Conservation (phyloP, 2,888 invertebrate species). For the Penaeus monodon region DNA sequence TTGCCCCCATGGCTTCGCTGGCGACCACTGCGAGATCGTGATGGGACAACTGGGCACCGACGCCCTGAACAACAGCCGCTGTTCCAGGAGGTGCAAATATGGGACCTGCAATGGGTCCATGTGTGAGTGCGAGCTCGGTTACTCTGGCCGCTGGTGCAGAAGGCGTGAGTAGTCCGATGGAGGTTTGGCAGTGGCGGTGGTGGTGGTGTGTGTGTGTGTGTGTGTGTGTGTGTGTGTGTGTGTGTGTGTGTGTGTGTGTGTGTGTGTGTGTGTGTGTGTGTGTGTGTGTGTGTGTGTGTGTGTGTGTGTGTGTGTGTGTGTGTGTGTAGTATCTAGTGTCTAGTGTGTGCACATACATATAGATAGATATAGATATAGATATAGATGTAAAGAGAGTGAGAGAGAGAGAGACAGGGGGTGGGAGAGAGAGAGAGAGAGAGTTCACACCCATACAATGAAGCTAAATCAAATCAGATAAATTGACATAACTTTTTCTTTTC, state of each 20-base stretch:
- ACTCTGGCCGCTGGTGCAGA: slow-evolving; percentile 87
- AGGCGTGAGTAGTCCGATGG: slow-evolving; percentile 71
- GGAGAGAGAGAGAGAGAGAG: too few relatives aligned
- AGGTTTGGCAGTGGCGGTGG: neutral
- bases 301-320: too few relatives aligned
- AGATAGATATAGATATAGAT: too few relatives aligned
- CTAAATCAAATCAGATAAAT: too few relatives aligned
- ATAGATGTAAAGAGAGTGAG: too few relatives aligned
- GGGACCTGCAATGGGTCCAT: slow-evolving; percentile 77
- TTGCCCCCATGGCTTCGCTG: slow-evolving; percentile 83
- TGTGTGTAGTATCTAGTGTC: too few relatives aligned
- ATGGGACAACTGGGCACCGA: slow-evolving; percentile 77
- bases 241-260: slow-evolving; percentile 5
- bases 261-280: neutral
- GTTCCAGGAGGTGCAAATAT: slow-evolving; percentile 82
- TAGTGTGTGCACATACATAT: too few relatives aligned
- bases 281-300: neutral
- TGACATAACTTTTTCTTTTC: too few relatives aligned
- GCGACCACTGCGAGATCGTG: slow-evolving; percentile 92
- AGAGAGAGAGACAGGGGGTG: too few relatives aligned
- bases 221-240: neutral
- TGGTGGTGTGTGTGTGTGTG: neutral
- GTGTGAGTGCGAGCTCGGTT: slow-evolving; percentile 76
- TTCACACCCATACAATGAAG: too few relatives aligned
- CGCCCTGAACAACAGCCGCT: slow-evolving; percentile 83